Base-by-base conservation (phyloP, 2,113 vertebrate species). In the Phycodurus eques region DNA sequence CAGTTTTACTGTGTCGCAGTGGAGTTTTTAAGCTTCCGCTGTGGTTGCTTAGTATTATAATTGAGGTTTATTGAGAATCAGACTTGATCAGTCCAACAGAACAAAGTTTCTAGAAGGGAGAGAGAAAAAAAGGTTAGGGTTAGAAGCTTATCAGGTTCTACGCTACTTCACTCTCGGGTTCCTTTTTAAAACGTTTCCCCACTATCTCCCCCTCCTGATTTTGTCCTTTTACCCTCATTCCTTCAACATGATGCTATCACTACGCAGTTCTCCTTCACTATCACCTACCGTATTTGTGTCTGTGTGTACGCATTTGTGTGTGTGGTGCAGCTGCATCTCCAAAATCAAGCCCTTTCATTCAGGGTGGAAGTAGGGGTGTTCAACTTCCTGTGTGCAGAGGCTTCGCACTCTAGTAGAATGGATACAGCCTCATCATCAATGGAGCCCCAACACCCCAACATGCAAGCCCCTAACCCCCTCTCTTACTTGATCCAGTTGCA, bases 401-500 rank as follows among this genome's bases (percentile, higher is more conserved):
- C 35, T 59, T 69, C 63, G 46, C 67, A 75, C 70, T 43, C 72
- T 13, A 14, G 10, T 31, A 59, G 57, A 61, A 61, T 43, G 62
- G 43, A 66, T 66, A 13, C 12, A 14, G 8, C 60, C 54, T 68
- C 46, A 46, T 62, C 33, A 68, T 62, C 49, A 53, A 13, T 31
- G 2, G 43, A 49, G 59, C 51, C 9, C 35, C 47, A 6, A 39
- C 4, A 39, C 35, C 35, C 35, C 35, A 39, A 39, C 35, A 39
- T 39, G 35, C 35, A 2, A n/a, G n/a, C 17, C 74, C 81, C 81
- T 83, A 73, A 87, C 84, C 88, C 84, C 80, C 75, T 67, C 80
- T 75, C 75, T 79, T 76, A 82, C 74, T 82, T 85, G 89, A 61
- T 57, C 89, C 88, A 92, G 90, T 90, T 86, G 89, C 86, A 87